A percentile compares a stretch with the other conserved stretches of the same genome.
Evolutionary conservation across 2,888 invertebrate species (phyloP).

Genomic region (Heliconius sara): DNA sequence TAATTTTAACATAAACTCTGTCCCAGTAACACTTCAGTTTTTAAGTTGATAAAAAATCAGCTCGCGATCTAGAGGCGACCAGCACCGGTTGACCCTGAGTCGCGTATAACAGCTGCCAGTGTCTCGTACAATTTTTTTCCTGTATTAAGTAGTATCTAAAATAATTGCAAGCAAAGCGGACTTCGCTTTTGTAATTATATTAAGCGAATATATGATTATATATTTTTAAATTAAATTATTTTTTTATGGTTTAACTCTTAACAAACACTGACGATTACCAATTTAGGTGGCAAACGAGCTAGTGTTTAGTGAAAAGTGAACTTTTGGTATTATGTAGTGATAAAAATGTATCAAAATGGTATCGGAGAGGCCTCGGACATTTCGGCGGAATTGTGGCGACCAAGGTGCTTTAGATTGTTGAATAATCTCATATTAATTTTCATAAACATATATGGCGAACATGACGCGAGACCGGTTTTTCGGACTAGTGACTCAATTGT

Average conservation of each 20-base stretch:
- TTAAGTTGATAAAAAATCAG: constrained; percentile 70
- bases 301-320: constrained; percentile 40
- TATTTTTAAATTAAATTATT: not conserved
- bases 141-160: constrained; percentile 49
- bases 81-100: constrained; percentile 80
- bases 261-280: constrained; percentile 42
- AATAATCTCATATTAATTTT: constrained; percentile 46
- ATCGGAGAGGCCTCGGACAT: constrained; percentile 79
- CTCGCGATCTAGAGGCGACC: constrained; percentile 61
- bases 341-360: constrained; percentile 77
- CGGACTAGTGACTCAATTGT: constrained; percentile 50
- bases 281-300: constrained; percentile 30
- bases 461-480: constrained; percentile 48
- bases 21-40: constrained; percentile 56
- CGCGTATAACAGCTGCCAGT: constrained; percentile 68
- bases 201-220: not conserved
- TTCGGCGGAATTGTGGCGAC: constrained; percentile 84
- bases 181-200: constrained; percentile 43
- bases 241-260: constrained; percentile 11
- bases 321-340: constrained; percentile 56
- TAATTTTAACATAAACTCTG: not conserved
- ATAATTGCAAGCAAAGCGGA: constrained; percentile 48
- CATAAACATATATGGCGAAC: constrained; percentile 45
- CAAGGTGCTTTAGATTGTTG: constrained; percentile 74
- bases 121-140: constrained; percentile 61